Conservation (phyloP, 2,888 invertebrate species). For the Cerceris rybyensis region DNA sequence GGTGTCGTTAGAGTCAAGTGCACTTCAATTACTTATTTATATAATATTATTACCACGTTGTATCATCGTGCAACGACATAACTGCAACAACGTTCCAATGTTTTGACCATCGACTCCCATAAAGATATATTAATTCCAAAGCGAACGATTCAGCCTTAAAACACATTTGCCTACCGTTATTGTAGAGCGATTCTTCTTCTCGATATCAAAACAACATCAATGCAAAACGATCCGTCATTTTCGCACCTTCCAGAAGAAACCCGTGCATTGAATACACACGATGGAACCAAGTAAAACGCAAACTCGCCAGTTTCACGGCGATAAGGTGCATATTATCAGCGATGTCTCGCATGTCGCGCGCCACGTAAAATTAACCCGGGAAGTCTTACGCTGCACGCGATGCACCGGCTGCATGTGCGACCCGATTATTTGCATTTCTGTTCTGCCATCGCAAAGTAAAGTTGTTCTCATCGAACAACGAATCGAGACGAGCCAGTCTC, state of each 20-base stretch:
- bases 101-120: too few species aligned
- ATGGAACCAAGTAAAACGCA: slow-evolving; percentile 23
- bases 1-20: not conserved
- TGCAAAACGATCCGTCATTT: slow-evolving; percentile 61
- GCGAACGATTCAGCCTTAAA: too few species aligned
- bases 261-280: slow-evolving; percentile 9
- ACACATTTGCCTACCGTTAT: too few species aligned
- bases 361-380: slow-evolving; percentile 58
- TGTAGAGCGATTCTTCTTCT: not conserved
- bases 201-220: not conserved
- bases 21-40: too few species aligned
- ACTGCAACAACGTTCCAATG: too few species aligned
- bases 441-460: not conserved
- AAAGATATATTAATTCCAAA: too few species aligned
- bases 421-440: too few species aligned
- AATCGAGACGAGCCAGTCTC: not conserved
- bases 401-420: not conserved
- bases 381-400: slow-evolving; percentile 37
- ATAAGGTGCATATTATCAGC: slow-evolving; percentile 38
- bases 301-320: slow-evolving; percentile 38
- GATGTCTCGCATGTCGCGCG: slow-evolving; percentile 52
- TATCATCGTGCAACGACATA: too few species aligned
- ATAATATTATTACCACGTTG: too few species aligned
- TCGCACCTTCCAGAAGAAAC: slow-evolving; percentile 55
- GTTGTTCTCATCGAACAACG: not conserved